Conservation (phyloP, 2,888 invertebrate genomes). For the Ellobium chinense region DNA sequence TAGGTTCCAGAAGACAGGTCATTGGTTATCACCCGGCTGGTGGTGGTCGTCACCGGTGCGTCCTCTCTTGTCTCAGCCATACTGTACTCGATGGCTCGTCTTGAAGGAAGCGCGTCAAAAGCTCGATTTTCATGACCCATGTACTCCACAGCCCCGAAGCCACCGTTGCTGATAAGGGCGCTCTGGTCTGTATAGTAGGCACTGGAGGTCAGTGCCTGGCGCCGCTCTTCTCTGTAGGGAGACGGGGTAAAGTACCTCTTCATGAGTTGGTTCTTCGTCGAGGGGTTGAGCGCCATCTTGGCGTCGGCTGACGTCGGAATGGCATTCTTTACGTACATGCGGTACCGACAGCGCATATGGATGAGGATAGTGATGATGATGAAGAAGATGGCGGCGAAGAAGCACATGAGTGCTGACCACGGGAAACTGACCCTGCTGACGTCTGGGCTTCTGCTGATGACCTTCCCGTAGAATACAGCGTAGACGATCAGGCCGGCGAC, state of each 20-base stretch:
- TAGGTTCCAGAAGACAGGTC: slow-evolving; percentile 1
- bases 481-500: slow-evolving; percentile 44
- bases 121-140: neutral
- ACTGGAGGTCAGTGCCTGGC: slow-evolving; percentile 33
- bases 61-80: neutral
- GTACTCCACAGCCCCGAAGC: neutral
- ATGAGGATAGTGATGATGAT: slow-evolving; percentile 42
- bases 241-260: slow-evolving; percentile 46
- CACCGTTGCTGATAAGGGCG: slow-evolving; percentile 26
- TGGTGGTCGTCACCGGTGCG: neutral
- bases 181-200: slow-evolving; percentile 6
- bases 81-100: slow-evolving; percentile 19
- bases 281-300: slow-evolving; percentile 48
- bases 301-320: slow-evolving; percentile 46
- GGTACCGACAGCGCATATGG: slow-evolving; percentile 30
- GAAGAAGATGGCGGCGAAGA: slow-evolving; percentile 41
- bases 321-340: slow-evolving; percentile 37
- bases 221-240: slow-evolving; percentile 41
- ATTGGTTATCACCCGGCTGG: slow-evolving; percentile 1
- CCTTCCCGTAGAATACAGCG: slow-evolving; percentile 36
- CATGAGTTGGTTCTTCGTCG: slow-evolving; percentile 40
- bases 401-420: slow-evolving; percentile 44
- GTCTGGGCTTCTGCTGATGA: slow-evolving; percentile 38
- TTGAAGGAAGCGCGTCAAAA: neutral
- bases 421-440: slow-evolving; percentile 38